These are phyloP conservation scores for Pseudorectes ferrugineus DNA, from an alignment of 2,113 vertebrate species.

Conservation along the genomic window DNA sequence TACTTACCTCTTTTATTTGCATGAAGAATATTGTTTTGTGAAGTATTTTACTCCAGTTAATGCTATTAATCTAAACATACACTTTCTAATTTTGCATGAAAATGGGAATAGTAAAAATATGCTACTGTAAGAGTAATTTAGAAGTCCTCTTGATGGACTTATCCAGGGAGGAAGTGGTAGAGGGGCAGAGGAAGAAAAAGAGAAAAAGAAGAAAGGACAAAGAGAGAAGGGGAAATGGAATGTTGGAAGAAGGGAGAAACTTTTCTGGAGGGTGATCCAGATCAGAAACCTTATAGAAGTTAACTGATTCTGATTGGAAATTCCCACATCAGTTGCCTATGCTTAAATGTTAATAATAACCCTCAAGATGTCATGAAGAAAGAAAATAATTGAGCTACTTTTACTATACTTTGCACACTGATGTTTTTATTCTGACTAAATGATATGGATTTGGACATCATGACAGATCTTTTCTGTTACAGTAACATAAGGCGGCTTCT, in stretches of 20 bases:
- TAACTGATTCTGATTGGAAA: not conserved
- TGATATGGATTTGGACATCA: not conserved
- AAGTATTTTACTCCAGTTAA: not conserved
- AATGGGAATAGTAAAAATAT: not conserved
- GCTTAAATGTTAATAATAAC: not conserved
- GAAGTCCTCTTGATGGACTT: not conserved
- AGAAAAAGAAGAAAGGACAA: not conserved
- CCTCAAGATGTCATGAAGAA: not conserved
- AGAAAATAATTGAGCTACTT: not conserved
- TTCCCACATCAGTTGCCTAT: not conserved
- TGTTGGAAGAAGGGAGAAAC: not conserved
- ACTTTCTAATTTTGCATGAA: not conserved
- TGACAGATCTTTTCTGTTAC: not conserved
- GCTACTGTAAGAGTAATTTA: not conserved
- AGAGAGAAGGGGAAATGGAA: fast-evolving
- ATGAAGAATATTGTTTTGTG: not conserved
- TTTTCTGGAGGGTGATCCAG: not conserved
- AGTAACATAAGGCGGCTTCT: not conserved
- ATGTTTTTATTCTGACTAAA: not conserved
- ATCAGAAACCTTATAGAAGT: not conserved
- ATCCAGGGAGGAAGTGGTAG: not conserved
- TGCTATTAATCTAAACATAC: not conserved
- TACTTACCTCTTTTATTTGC: not conserved
- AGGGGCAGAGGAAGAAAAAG: not conserved
- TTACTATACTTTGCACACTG: not conserved